Evolutionary conservation across 2,797 vertebrate genomes (phyloP).

Genomic region (Sebastes hubbsi): DNA sequence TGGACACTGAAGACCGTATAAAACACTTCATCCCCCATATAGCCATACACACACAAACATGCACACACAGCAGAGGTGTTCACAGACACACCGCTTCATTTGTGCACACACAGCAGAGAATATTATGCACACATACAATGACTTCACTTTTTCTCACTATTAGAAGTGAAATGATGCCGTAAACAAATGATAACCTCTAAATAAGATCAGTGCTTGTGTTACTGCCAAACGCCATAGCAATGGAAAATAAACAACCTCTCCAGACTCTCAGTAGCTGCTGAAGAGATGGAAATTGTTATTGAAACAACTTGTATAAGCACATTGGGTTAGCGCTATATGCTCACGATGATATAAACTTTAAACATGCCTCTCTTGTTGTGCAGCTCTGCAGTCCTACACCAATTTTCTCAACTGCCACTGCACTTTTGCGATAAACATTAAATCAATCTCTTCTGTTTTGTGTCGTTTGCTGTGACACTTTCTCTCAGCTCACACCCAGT

Average conservation of each 20-base stretch:
- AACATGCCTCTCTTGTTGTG: constrained; percentile 20
- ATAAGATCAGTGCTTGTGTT: not conserved
- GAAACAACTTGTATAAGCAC: constrained; percentile 15
- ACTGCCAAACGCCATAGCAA: not conserved
- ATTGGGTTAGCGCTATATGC: not conserved
- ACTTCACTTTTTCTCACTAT: not conserved
- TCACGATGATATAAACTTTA: constrained; percentile 13
- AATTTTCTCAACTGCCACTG: constrained; percentile 46
- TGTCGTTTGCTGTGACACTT: constrained; percentile 62
- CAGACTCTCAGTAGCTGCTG: not conserved
- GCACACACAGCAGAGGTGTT: not conserved
- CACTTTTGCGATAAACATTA: constrained; percentile 53
- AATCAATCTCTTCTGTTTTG: constrained; percentile 63
- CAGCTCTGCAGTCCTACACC: constrained; percentile 14
- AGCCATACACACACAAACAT: not conserved
- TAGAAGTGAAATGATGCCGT: not conserved
- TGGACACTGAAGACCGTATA: constrained; percentile 62
- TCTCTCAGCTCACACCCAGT: constrained; percentile 52
- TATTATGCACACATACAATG: not conserved
- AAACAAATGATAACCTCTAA: not conserved
- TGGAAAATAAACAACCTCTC: constrained; percentile 10
- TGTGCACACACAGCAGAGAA: not conserved
- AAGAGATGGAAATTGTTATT: constrained; percentile 22
- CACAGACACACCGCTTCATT: not conserved
- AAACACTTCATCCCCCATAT: constrained; percentile 33